Percentiles rank a stretch among this genome's conserved stretches.
Conservation (phyloP, 2,113 vertebrate genomes). For the Ailurus styani region DNA sequence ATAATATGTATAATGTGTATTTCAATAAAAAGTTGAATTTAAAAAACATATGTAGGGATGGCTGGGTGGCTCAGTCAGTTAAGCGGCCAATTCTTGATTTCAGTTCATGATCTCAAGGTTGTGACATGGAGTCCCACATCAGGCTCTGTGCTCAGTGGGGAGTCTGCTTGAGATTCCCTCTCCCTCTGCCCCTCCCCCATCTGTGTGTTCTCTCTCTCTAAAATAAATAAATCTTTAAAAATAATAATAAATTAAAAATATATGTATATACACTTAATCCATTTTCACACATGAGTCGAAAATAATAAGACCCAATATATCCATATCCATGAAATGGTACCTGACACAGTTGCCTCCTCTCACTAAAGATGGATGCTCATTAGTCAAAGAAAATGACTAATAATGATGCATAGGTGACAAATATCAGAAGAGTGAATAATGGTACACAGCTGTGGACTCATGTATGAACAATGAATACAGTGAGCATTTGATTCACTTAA, state of each 20-base stretch:
- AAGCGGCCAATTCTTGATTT: background rate
- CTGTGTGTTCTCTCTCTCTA: background rate
- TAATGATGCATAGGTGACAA: background rate
- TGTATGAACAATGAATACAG: background rate
- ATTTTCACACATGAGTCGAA: background rate
- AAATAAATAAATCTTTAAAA: background rate
- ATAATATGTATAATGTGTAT: background rate
- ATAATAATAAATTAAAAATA: background rate
- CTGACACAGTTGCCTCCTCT: background rate
- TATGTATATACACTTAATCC: background rate
- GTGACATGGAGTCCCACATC: background rate
- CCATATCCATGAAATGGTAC: background rate
- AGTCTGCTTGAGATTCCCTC: background rate
- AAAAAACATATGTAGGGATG: background rate
- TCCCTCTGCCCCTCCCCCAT: background rate
- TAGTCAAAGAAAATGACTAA: slow-evolving; percentile 19
- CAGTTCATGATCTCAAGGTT: background rate
- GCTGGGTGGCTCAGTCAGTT: background rate
- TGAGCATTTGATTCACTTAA: background rate
- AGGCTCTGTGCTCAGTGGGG: background rate
- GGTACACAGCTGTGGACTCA: background rate
- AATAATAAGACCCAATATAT: background rate
- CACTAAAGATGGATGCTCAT: background rate
- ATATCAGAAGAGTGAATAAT: background rate
- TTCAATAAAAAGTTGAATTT: background rate